Base-by-base conservation (phyloP, 2,113 vertebrate genomes). In the Plecturocebus donacophilus region DNA sequence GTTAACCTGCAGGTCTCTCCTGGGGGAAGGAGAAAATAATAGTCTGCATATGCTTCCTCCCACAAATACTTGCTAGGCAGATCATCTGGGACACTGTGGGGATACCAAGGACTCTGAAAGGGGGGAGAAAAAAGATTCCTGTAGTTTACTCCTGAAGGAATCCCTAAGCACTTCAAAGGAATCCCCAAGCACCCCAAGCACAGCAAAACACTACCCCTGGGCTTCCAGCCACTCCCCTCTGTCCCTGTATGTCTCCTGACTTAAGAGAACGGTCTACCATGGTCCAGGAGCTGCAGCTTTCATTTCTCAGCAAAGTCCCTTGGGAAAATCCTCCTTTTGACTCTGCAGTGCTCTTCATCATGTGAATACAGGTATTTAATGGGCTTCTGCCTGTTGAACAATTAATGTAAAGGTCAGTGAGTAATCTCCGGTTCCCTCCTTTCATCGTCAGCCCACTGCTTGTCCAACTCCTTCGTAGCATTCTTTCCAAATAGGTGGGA, bases 321-420 rank as follows among this genome's bases (percentile, higher is more conserved):
- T 82, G 86, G 92, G 82, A 95, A 73, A 8, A 38, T 12, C 40
- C 70, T 86, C 64, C 86, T 52, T 79, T 35, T 23, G 92, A 49
- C 77, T 76, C 42, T 20, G 97, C 66, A 32, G 38, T 54, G 21
- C 52, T 70, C 93, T 96, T 95, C 82, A 77, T 96, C 68, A 95
- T 79, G 90, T 94, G 95, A 95, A 97, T 92, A 75, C 92, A 1
- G 83, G 91, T 87, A 64, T 95, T 91, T 95, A 97, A 87, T 35
- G 92, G 89, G 96, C 98, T 94, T 96, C 97, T 96, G 96, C 61
- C 96, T 90, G 61, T 95, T 97, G 96, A 92, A 96, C 95, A 96
- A 97, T 98, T 96, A 98, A 91, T 83, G 38, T 73, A 96, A 98
- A 98, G 97, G 97, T 98, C 96, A 89, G 5, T 3, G 38, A 40